Conservation (phyloP, 2,888 invertebrate genomes). For the Caenorhabditis imperialis region DNA sequence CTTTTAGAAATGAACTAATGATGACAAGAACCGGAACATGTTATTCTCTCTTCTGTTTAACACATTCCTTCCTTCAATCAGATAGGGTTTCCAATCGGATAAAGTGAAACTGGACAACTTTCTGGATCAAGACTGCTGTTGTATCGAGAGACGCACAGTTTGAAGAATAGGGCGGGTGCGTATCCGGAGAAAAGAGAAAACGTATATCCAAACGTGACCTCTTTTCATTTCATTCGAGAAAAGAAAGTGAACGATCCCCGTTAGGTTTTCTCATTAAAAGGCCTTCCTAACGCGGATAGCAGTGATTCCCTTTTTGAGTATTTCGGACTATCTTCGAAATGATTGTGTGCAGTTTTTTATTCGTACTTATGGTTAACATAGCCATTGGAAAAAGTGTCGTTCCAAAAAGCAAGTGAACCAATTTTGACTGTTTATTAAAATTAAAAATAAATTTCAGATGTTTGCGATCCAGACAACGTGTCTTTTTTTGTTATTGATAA, state of each 20-base stretch:
- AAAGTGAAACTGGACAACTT: slow-evolving; percentile 42
- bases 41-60: slow-evolving; percentile 18
- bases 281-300: slow-evolving; percentile 16
- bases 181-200: slow-evolving; percentile 30
- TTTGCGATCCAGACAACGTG: slow-evolving; percentile 19
- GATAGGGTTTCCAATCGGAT: slow-evolving; percentile 32
- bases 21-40: slow-evolving; percentile 32
- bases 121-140: slow-evolving; percentile 26
- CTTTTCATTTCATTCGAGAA: slow-evolving; percentile 27
- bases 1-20: too few species aligned
- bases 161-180: slow-evolving; percentile 21
- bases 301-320: slow-evolving; percentile 11
- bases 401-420: not conserved
- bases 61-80: slow-evolving; percentile 21
- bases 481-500: slow-evolving; percentile 69
- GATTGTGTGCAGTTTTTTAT: slow-evolving; percentile 6
- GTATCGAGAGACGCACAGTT: slow-evolving; percentile 23
- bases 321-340: slow-evolving; percentile 10
- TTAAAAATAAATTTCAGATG: too few species aligned
- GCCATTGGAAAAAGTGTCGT: slow-evolving; percentile 4
- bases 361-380: not conserved
- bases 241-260: slow-evolving; percentile 21
- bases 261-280: slow-evolving; percentile 41
- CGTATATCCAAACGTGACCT: slow-evolving; percentile 50
- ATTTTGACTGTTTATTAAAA: not conserved